Conservation (phyloP, 2,797 vertebrate species). For the Tamandua tetradactyla region DNA sequence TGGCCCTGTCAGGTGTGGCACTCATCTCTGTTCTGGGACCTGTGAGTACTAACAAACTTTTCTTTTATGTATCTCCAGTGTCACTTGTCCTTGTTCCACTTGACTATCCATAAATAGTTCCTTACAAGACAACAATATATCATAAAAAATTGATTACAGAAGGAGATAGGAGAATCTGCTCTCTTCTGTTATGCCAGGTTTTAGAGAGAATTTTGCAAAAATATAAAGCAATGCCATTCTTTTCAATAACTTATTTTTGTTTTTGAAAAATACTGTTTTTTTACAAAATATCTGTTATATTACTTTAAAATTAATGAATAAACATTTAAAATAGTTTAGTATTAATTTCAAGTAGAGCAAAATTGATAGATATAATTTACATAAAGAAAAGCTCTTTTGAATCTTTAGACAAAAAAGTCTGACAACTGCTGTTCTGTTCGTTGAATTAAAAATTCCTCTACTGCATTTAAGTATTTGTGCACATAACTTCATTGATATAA, state of each 20-base stretch:
- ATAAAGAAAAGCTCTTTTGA: neutral
- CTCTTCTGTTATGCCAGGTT: neutral
- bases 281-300: neutral
- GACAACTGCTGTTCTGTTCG: neutral
- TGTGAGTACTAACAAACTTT: too few relatives aligned
- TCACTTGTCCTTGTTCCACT: too few relatives aligned
- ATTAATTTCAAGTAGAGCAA: constrained; percentile 3
- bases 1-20: too few relatives aligned
- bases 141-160: neutral
- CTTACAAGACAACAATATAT: too few relatives aligned
- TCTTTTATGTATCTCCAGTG: too few relatives aligned
- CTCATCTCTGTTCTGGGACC: too few relatives aligned
- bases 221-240: neutral
- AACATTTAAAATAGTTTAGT: neutral
- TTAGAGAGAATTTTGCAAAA: neutral
- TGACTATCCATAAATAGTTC: too few relatives aligned
- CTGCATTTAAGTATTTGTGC: neutral
- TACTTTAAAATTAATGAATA: neutral
- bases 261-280: neutral
- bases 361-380: neutral
- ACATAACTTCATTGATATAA: neutral
- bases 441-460: too few relatives aligned
- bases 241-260: neutral
- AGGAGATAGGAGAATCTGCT: neutral
- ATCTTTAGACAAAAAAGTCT: neutral